phyloP scores from a whole-genome alignment of 2,888 invertebrate genomes.

The Macaria liturata region DNA sequence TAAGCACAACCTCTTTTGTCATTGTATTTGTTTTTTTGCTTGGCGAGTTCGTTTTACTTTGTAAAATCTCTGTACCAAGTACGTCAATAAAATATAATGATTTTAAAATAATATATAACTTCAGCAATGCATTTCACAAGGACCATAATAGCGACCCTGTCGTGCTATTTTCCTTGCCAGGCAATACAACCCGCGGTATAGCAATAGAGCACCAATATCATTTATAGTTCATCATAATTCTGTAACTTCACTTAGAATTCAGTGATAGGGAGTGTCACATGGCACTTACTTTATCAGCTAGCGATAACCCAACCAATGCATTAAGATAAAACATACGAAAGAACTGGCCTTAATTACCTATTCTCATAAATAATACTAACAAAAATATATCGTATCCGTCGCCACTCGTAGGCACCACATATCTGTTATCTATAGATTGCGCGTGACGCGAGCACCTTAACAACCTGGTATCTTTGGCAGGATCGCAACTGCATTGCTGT shows the following conservation, averaged over 20 bases:
- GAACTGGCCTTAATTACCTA: constrained; percentile 62
- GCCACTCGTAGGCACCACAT: constrained; percentile 34
- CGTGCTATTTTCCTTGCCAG: constrained; percentile 20
- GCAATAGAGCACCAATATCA: constrained; percentile 8
- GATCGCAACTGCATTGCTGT: constrained; percentile 54
- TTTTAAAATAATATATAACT: no score
- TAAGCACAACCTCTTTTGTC: no score
- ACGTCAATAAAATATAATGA: no score
- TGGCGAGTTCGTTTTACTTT: no score
- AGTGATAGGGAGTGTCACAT: constrained; percentile 77
- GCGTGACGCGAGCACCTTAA: constrained; percentile 64
- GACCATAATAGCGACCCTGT: no score
- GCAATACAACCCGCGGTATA: constrained; percentile 9
- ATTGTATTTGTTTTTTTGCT: no score
- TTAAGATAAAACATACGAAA: constrained; percentile 74
- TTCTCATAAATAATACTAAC: constrained; percentile 54
- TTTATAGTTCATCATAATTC: constrained; percentile 24
- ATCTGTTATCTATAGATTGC: constrained; percentile 61
- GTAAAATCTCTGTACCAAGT: no score
- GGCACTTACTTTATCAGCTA: constrained; percentile 74
- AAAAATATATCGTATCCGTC: constrained; percentile 41
- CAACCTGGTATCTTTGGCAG: constrained; percentile 73
- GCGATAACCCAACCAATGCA: constrained; percentile 77
- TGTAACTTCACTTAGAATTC: constrained; percentile 53
- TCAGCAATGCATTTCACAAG: no score